These are phyloP conservation scores for Etia nguti DNA, from an alignment of 2,113 vertebrate species.

Conservation along the genomic window DNA sequence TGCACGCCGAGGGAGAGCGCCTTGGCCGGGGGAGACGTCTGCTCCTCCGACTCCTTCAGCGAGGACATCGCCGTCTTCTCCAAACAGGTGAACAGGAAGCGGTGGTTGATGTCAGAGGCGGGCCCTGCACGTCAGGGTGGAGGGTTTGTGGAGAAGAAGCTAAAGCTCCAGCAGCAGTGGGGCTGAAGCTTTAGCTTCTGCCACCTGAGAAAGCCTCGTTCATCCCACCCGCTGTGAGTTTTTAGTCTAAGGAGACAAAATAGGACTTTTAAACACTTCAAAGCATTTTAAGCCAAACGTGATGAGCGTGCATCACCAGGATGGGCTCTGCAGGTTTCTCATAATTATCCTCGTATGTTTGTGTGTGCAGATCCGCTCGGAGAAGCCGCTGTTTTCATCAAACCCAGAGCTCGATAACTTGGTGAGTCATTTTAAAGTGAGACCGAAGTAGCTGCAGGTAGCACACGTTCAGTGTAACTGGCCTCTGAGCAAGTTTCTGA, in stretches of 20 bases:
- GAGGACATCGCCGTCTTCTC: slow-evolving; percentile 96
- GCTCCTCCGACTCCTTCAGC: slow-evolving; percentile 94
- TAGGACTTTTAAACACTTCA: neutral
- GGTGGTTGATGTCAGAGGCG: neutral
- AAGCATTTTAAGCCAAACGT: neutral
- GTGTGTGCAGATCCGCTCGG: slow-evolving; percentile 53
- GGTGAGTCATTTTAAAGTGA: slow-evolving; percentile 33
- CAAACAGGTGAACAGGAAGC: slow-evolving; percentile 81
- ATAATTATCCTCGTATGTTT: neutral
- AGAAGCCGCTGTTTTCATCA: slow-evolving; percentile 59
- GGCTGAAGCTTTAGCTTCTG: neutral
- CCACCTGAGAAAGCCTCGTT: neutral
- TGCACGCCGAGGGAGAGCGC: slow-evolving; percentile 90
- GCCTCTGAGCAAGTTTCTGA: neutral
- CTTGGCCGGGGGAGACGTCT: slow-evolving; percentile 88
- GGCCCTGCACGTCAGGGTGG: neutral
- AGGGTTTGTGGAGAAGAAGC: neutral
- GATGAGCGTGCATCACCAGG: neutral
- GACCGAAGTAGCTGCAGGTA: neutral
- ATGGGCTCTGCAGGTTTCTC: neutral
- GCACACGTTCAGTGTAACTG: neutral
- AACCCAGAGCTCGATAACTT: slow-evolving; percentile 65
- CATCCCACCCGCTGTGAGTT: neutral
- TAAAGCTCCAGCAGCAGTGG: neutral
- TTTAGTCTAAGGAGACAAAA: neutral